Evolutionary conservation across 2,888 invertebrate species (phyloP).

Genomic region (Netelia melanura): DNA sequence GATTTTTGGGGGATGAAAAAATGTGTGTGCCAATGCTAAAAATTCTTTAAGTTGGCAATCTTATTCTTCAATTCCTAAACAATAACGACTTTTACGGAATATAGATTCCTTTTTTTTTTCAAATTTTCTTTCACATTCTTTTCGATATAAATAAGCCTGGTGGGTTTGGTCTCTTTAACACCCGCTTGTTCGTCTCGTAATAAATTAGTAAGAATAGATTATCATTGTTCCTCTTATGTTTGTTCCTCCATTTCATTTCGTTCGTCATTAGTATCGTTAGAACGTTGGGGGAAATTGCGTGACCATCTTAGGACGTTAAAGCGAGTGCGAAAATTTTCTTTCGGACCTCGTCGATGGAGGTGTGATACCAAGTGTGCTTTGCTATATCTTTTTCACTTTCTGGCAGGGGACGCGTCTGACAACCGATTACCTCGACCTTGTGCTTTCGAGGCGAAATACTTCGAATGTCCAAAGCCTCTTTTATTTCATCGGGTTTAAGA

Average conservation of each 20-base stretch:
- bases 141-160: conserved; percentile 23
- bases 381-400: conserved; percentile 63
- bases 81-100: conserved; percentile 18
- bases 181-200: conserved; percentile 44
- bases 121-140: background rate
- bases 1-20: conserved; percentile 20
- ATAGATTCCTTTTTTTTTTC: conserved; percentile 21
- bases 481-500: conserved; percentile 80
- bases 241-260: conserved; percentile 22
- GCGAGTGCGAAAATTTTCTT: conserved; percentile 79
- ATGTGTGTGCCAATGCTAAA: background rate
- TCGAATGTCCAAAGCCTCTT: conserved; percentile 82
- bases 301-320: conserved; percentile 67
- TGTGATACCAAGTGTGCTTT: conserved; percentile 75
- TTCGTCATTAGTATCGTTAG: conserved; percentile 2
- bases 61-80: conserved; percentile 22
- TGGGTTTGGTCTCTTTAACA: conserved; percentile 41
- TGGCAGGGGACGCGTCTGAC: conserved; percentile 78
- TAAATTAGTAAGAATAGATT: conserved; percentile 63
- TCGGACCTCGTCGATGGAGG: conserved; percentile 76
- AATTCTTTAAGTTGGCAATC: conserved; percentile 10
- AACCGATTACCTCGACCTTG: conserved; percentile 82
- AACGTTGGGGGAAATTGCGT: background rate
- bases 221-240: conserved; percentile 66
- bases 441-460: conserved; percentile 83